Evolutionary conservation across 2,113 vertebrate species (phyloP).

Genomic region (Corynorhinus townsendii): DNA sequence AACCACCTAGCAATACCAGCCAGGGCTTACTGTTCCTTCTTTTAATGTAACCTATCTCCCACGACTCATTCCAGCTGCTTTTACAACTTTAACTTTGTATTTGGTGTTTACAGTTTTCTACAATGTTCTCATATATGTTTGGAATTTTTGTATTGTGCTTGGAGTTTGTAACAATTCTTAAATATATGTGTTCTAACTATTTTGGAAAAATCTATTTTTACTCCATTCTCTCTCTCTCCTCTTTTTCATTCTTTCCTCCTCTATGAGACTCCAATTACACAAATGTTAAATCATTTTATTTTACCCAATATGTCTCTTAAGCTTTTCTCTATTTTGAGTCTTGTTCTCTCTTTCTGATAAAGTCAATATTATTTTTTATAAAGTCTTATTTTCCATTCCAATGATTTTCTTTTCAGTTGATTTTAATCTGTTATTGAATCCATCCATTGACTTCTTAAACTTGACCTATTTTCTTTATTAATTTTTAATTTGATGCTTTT

Average conservation of each 20-base stretch:
- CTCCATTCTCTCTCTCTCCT: background rate
- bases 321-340: background rate
- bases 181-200: background rate
- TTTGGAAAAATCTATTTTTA: background rate
- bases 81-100: background rate
- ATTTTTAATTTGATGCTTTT: background rate
- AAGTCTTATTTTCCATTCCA: background rate
- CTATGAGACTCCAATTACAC: background rate
- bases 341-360: background rate
- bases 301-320: background rate
- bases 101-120: background rate
- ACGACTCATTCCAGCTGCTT: background rate
- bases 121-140: background rate
- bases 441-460: background rate
- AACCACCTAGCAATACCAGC: too few relatives aligned
- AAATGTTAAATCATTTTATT: background rate
- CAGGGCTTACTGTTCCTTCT: background rate
- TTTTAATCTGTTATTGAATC: background rate
- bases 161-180: background rate
- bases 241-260: background rate
- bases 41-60: background rate
- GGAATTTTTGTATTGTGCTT: background rate
- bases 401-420: background rate
- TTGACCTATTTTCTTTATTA: background rate
- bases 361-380: background rate